Conservation (phyloP, 2,888 invertebrate species). For the Zhuqinia jingwanae region DNA sequence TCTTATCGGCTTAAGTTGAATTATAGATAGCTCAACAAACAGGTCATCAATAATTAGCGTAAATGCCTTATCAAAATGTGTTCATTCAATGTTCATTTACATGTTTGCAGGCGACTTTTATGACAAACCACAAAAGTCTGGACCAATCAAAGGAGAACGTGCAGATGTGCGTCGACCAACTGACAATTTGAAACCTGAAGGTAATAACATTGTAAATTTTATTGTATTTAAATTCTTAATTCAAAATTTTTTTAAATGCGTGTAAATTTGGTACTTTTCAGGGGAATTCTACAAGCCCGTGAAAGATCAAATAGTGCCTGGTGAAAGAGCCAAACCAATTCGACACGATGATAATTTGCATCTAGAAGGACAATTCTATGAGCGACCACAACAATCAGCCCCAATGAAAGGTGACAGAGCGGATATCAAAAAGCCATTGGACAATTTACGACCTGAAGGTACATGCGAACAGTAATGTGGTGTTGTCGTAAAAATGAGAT, state of each 20-base stretch:
- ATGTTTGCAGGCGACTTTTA: slow-evolving; percentile 83
- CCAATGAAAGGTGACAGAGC: slow-evolving; percentile 82
- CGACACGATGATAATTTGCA: slow-evolving; percentile 84
- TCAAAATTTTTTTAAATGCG: slow-evolving; percentile 54
- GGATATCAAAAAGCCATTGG: slow-evolving; percentile 81
- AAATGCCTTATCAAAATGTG: neutral
- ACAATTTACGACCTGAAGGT: slow-evolving; percentile 84
- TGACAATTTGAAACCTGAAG: slow-evolving; percentile 60
- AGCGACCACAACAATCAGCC: slow-evolving; percentile 15
- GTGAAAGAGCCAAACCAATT: slow-evolving; percentile 81
- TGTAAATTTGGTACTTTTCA: slow-evolving; percentile 79
- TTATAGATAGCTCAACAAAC: neutral
- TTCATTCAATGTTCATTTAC: neutral
- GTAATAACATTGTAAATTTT: neutral
- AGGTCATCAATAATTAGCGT: neutral
- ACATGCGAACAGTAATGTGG: no score
- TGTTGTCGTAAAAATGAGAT: no score
- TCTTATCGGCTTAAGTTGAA: no score
- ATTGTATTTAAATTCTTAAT: neutral
- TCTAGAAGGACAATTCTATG: slow-evolving; percentile 79
- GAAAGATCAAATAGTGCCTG: slow-evolving; percentile 81
- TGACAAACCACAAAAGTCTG: slow-evolving; percentile 81
- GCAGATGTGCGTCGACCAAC: neutral
- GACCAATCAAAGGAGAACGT: slow-evolving; percentile 80
- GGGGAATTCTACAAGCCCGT: slow-evolving; percentile 81